A percentile compares a stretch with the other conserved stretches of the same genome.
These are phyloP conservation scores for Varecia variegata DNA, from an alignment of 2,797 vertebrate genomes.

Conservation along the genomic window DNA sequence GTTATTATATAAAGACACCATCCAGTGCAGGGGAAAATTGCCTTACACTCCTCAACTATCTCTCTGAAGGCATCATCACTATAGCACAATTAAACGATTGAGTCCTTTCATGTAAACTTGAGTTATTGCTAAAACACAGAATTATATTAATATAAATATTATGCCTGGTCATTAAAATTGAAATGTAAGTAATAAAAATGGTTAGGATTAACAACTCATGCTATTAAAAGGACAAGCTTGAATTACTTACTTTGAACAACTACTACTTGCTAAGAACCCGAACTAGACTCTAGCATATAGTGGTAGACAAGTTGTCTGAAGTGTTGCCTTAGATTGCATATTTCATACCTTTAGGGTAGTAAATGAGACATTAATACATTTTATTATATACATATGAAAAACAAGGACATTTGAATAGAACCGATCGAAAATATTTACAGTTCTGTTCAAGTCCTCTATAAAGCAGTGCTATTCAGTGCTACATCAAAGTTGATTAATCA, in stretches of 20 bases:
- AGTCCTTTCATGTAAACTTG: background rate
- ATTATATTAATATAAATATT: background rate
- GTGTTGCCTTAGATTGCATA: background rate
- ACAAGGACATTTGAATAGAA: background rate
- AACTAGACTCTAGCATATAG: background rate
- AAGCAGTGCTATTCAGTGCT: background rate
- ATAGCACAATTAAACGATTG: background rate
- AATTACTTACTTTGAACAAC: slow-evolving; percentile 7
- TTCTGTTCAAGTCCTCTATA: background rate
- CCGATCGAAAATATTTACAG: background rate
- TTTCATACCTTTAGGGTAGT: background rate
- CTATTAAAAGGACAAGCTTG: background rate
- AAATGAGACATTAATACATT: background rate
- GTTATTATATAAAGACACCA: background rate
- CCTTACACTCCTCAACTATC: background rate
- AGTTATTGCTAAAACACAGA: background rate
- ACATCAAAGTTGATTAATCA: background rate
- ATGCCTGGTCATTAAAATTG: background rate
- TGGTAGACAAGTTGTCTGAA: background rate
- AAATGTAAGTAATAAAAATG: background rate
- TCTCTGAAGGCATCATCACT: background rate
- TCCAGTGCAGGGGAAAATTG: background rate
- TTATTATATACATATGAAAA: background rate
- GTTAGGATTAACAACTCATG: background rate
- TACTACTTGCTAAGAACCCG: background rate